Conservation (phyloP, 2,797 vertebrate genomes). For the Cygnus olor region DNA sequence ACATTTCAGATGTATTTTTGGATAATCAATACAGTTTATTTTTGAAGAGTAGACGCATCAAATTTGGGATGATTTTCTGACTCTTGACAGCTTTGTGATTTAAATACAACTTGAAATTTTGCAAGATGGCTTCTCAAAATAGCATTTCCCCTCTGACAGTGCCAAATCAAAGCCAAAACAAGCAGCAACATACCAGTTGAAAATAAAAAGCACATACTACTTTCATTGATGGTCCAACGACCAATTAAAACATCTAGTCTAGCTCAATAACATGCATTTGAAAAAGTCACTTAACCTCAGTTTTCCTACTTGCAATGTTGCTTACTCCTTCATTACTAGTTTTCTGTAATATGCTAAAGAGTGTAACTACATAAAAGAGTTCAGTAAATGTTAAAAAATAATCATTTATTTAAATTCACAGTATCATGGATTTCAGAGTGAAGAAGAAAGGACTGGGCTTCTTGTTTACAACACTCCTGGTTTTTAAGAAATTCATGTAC, state of each 20-base stretch:
- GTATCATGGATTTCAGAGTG: not conserved
- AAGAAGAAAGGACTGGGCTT: not conserved
- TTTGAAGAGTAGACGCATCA: not conserved
- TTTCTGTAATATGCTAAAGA: not conserved
- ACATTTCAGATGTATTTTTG: not conserved
- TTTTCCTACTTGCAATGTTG: not conserved
- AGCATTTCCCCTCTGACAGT: not conserved
- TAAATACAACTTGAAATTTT: not conserved
- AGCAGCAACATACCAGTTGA: not conserved
- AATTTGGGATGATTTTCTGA: not conserved
- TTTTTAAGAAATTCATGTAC: not conserved
- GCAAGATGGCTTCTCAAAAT: not conserved
- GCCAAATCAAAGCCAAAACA: not conserved
- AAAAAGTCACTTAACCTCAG: not conserved
- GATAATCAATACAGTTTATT: not conserved
- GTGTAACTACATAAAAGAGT: not conserved
- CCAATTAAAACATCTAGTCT: not conserved
- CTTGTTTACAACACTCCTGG: not conserved
- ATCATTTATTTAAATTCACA: not conserved
- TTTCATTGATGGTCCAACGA: not conserved
- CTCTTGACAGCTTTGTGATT: fast-evolving
- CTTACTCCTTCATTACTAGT: not conserved
- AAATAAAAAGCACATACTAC: not conserved
- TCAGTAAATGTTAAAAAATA: not conserved
- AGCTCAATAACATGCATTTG: not conserved